phyloP scores from a whole-genome alignment of 1,140 invertebrate species.

The Mya arenaria region DNA sequence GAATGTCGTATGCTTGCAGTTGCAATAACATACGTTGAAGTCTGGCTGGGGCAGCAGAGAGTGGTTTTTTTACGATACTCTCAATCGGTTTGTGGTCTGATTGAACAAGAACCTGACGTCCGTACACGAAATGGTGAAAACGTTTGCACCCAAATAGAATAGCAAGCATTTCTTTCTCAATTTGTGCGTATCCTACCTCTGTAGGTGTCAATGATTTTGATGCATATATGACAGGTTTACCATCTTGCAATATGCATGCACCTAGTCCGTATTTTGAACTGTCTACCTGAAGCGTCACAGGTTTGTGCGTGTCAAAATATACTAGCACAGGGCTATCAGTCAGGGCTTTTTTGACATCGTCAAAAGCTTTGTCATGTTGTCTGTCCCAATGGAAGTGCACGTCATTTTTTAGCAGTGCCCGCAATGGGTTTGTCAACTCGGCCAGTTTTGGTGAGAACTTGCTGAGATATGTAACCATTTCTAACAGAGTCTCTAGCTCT shows the following conservation, averaged over 20 bases:
- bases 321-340: slow-evolving; percentile 15
- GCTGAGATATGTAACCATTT: slow-evolving; percentile 68
- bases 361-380: slow-evolving; percentile 22
- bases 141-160: neutral
- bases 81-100: neutral
- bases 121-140: slow-evolving; percentile 2
- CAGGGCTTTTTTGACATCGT: slow-evolving; percentile 36
- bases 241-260: neutral
- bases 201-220: too few relatives aligned
- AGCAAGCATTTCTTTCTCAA: too few relatives aligned
- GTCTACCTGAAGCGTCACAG: neutral
- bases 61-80: slow-evolving; percentile 34
- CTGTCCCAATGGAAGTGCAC: slow-evolving; percentile 1
- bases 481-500: slow-evolving; percentile 66
- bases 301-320: slow-evolving; percentile 25
- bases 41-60: slow-evolving; percentile 24
- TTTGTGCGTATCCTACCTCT: too few relatives aligned
- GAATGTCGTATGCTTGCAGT: slow-evolving; percentile 78
- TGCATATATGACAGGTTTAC: neutral
- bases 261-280: neutral
- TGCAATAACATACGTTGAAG: slow-evolving; percentile 67
- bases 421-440: neutral
- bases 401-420: neutral
- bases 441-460: slow-evolving; percentile 18
- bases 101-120: neutral